Percentiles rank a stretch among this genome's conserved stretches.
Conservation (phyloP, 2,113 vertebrate species). For the Cyphomyrus plagiostoma region DNA sequence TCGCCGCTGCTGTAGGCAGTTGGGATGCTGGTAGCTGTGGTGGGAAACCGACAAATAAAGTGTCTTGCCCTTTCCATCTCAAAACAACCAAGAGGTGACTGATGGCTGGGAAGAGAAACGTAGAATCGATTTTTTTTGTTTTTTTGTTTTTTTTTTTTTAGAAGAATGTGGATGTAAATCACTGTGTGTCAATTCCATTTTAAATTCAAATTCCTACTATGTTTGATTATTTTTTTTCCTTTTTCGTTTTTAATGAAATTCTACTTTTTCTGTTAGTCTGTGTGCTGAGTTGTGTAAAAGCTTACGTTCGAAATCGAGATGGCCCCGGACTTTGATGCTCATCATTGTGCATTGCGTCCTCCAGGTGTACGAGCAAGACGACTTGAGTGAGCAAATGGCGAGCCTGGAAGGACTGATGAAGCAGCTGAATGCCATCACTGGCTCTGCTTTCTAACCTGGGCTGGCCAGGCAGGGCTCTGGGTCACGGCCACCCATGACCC, state of each 20-base stretch:
- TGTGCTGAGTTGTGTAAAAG: background rate
- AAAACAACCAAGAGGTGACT: conserved; percentile 1
- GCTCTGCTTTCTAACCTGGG: conserved; percentile 80
- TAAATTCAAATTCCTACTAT: background rate
- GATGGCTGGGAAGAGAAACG: background rate
- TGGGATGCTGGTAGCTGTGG: background rate
- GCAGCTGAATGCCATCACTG: conserved; percentile 93
- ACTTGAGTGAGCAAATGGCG: conserved; percentile 94
- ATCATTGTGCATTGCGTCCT: conserved; percentile 20
- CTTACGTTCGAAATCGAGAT: background rate
- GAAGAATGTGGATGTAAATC: conserved; percentile 5
- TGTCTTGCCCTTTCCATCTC: background rate
- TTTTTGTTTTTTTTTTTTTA: background rate
- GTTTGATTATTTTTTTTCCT: background rate
- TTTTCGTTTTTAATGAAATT: background rate
- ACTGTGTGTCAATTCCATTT: background rate
- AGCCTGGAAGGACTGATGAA: conserved; percentile 96
- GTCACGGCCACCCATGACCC: background rate
- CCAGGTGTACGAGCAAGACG: conserved; percentile 91
- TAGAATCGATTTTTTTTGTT: conserved; percentile 1
- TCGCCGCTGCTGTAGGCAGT: background rate
- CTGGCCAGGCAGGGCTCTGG: background rate
- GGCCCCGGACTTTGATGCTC: background rate
- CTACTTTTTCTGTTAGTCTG: background rate
- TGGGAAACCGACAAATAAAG: background rate